Conservation (phyloP, 2,888 invertebrate genomes). For the Myathropa florea region DNA sequence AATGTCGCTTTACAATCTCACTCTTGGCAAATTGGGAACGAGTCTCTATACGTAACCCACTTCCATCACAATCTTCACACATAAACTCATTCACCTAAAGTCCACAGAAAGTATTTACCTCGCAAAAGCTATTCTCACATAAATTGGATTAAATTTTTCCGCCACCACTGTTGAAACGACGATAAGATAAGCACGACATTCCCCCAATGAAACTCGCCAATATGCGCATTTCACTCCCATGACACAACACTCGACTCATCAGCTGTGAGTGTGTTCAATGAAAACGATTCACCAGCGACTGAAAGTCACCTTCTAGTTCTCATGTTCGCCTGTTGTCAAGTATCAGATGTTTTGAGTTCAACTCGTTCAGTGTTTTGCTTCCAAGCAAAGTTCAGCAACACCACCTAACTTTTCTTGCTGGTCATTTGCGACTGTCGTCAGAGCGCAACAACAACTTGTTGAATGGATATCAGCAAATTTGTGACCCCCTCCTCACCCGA, state of each 20-base stretch:
- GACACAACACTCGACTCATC: slow-evolving; percentile 23
- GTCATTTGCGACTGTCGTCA: slow-evolving; percentile 48
- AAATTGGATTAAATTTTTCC: background rate
- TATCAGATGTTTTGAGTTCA: slow-evolving; percentile 70
- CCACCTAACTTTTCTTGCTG: too few relatives aligned
- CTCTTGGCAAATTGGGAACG: too few relatives aligned
- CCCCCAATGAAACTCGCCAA: background rate
- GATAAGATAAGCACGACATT: background rate
- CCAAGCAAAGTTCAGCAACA: slow-evolving; percentile 67
- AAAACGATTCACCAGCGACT: background rate
- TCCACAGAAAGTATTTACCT: too few relatives aligned
- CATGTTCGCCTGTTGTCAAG: slow-evolving; percentile 60
- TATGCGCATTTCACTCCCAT: slow-evolving; percentile 21
- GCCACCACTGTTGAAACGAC: background rate
- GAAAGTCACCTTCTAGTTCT: slow-evolving; percentile 21
- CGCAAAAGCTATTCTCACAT: too few relatives aligned
- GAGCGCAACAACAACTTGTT: background rate
- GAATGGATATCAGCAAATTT: background rate
- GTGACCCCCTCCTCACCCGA: too few relatives aligned
- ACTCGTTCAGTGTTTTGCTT: slow-evolving; percentile 55
- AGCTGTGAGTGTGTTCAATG: slow-evolving; percentile 27
- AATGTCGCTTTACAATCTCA: too few relatives aligned
- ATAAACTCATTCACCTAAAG: too few relatives aligned
- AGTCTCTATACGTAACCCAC: too few relatives aligned
- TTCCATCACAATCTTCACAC: too few relatives aligned